Evolutionary conservation across 2,113 vertebrate genomes (phyloP).

Genomic region (Carassius auratus): DNA sequence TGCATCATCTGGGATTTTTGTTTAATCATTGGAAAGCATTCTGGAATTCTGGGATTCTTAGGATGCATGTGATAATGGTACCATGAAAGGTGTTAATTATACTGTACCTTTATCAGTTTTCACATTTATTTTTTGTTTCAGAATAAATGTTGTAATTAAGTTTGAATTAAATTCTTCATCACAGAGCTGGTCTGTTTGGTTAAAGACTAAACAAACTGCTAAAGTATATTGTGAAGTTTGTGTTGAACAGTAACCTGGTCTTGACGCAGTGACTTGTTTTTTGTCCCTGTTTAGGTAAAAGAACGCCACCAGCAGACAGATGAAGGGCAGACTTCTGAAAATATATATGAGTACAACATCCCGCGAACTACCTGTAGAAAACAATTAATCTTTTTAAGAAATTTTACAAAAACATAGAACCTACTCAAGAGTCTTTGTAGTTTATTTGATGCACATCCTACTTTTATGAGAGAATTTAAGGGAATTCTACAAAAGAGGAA

Average conservation of each 20-base stretch:
- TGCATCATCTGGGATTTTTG: neutral
- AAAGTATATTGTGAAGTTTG: neutral
- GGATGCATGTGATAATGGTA: no score
- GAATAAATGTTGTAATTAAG: neutral
- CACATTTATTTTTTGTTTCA: neutral
- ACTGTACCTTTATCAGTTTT: neutral
- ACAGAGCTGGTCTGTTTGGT: neutral
- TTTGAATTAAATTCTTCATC: neutral
- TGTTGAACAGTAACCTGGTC: neutral
- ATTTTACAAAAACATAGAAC: neutral
- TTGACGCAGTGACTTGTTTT: neutral
- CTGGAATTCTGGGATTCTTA: neutral
- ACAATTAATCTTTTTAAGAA: neutral
- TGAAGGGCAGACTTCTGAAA: slow-evolving; percentile 17
- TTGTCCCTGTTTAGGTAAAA: slow-evolving; percentile 1
- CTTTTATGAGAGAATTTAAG: neutral
- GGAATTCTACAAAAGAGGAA: neutral
- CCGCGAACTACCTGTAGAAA: neutral
- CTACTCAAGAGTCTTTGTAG: neutral
- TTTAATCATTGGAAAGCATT: neutral
- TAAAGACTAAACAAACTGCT: neutral
- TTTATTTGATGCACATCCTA: neutral
- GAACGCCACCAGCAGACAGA: neutral
- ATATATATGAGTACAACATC: neutral
- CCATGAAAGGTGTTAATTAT: neutral